Percentiles rank a stretch among this genome's conserved stretches.
Evolutionary conservation across 2,113 vertebrate species (phyloP).

Genomic region (Xenopus tropicalis): DNA sequence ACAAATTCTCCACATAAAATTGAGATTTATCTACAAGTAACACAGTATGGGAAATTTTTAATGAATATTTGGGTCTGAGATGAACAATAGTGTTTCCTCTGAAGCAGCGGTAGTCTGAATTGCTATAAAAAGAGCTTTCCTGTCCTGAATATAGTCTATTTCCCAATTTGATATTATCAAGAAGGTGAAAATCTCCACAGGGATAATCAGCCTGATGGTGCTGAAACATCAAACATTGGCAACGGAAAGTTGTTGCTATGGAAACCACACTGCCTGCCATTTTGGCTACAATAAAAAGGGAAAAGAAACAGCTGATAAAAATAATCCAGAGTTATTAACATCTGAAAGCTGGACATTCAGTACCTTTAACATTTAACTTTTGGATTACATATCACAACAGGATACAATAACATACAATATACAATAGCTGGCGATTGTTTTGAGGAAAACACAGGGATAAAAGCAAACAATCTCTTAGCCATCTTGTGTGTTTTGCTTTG

Average conservation of each 20-base stretch:
- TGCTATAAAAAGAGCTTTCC: conserved; percentile 8
- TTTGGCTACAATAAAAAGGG: conserved; percentile 30
- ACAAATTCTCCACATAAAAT: conserved; percentile 8
- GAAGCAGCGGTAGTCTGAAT: conserved; percentile 26
- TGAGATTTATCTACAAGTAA: conserved; percentile 8
- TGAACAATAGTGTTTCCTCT: conserved; percentile 13
- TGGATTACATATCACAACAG: neutral
- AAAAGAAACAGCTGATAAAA: conserved; percentile 30
- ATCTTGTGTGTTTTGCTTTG: too few species aligned
- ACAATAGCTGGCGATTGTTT: too few species aligned
- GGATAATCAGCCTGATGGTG: conserved; percentile 36
- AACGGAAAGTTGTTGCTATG: conserved; percentile 33
- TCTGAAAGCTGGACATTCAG: neutral
- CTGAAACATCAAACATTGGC: conserved; percentile 35
- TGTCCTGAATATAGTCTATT: conserved; percentile 14
- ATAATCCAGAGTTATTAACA: conserved; percentile 21
- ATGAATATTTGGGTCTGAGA: conserved; percentile 21
- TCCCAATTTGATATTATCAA: conserved; percentile 31
- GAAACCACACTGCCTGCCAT: conserved; percentile 36
- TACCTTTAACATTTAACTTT: neutral
- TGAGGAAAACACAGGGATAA: too few species aligned
- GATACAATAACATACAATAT: neutral
- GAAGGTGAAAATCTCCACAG: conserved; percentile 44
- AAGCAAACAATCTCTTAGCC: too few species aligned
- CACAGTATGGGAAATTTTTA: conserved; percentile 35